Base-by-base conservation (phyloP, 2,888 invertebrate species). In the Macropis europaea region DNA sequence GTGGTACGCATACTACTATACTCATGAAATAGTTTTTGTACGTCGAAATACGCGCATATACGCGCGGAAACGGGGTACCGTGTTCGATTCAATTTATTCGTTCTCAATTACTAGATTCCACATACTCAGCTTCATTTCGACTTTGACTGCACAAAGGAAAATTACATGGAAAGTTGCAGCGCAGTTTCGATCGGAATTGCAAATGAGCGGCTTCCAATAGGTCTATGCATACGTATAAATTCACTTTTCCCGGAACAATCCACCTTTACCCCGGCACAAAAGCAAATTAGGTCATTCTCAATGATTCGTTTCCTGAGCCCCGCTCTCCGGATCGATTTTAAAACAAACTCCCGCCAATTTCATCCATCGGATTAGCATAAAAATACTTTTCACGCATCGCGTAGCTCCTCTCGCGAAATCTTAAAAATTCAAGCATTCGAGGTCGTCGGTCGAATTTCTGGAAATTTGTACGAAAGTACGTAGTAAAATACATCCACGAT, bases 381-480 rank as follows among this genome's bases (percentile, higher is more conserved):
- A 54, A 17, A 48, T 64, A 19, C 30, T 48, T 45, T 3, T n/a
- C n/a, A n/a, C n/a, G n/a, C n/a, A n/a, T n/a, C n/a, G n/a, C n/a
- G n/a, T n/a, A n/a, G n/a, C n/a, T n/a, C n/a, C n/a, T n/a, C n/a
- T n/a, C n/a, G n/a, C n/a, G n/a, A n/a, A n/a, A n/a, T n/a, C n/a
- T n/a, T n/a, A n/a, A n/a, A n/a, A n/a, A n/a, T n/a, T n/a, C n/a
- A n/a, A n/a, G n/a, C n/a, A n/a, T n/a, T 26, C 48, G 71, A 59
- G 68, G 52, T 73, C 67, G 47, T 64, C 77, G 74, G 79, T 79
- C 66, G 52, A 76, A 68, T 81, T 77, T 74, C 64, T 30, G 26
- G 28, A 63, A 77, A 81, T n/a, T n/a, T n/a, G n/a, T n/a, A n/a
- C n/a, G n/a, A n/a, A n/a, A n/a, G n/a, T n/a, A n/a, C n/a, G n/a